Percentiles rank a stretch among this genome's conserved stretches.
These are phyloP conservation scores for Dasyprocta punctata DNA, from an alignment of 2,113 vertebrate genomes.

Conservation along the genomic window DNA sequence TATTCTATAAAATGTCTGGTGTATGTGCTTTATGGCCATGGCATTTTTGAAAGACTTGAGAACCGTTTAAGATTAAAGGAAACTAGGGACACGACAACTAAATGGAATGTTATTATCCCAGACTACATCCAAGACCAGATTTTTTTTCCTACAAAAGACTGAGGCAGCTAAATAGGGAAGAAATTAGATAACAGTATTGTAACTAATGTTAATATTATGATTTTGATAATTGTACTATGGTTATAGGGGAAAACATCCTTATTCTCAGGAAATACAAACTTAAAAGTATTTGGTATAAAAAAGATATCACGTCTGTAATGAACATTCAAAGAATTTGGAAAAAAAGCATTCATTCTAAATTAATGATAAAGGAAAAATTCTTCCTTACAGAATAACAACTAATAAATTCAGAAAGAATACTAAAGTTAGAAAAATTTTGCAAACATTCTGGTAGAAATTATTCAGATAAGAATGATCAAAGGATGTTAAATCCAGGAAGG, in stretches of 20 bases:
- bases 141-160: background rate
- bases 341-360: slow-evolving; percentile 39
- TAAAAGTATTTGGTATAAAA: background rate
- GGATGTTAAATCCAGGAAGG: background rate
- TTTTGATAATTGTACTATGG: slow-evolving; percentile 14
- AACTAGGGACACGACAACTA: background rate
- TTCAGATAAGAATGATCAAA: slow-evolving; percentile 54
- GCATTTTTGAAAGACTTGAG: slow-evolving; percentile 38
- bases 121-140: background rate
- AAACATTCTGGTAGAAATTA: slow-evolving; percentile 28
- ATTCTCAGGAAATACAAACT: background rate
- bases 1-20: background rate
- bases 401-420: slow-evolving; percentile 31
- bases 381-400: slow-evolving; percentile 28
- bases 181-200: background rate
- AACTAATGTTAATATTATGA: background rate
- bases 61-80: slow-evolving; percentile 3
- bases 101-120: background rate
- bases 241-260: background rate
- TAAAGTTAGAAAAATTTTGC: background rate
- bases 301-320: background rate
- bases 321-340: background rate
- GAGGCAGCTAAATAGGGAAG: background rate
- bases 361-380: background rate
- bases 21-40: background rate